phyloP scores from a whole-genome alignment of 37 sponge, comb jelly and placozoan species.

The Crambe crambe region DNA sequence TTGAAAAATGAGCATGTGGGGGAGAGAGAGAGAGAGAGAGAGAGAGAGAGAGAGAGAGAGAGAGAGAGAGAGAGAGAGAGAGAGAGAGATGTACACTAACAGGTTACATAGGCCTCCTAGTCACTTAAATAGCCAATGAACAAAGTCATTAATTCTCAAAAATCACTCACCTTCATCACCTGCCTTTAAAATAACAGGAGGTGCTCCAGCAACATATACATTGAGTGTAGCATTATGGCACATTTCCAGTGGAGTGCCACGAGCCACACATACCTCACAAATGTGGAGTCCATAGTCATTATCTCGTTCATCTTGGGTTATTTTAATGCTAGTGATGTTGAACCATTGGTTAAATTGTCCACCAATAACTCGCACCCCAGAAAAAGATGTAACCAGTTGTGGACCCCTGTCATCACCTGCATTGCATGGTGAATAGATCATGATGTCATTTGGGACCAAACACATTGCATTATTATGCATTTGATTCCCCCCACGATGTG shows the following conservation, averaged over 20 bases:
- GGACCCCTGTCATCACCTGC: too few species aligned
- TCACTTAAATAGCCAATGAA: too few species aligned
- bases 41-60: too few species aligned
- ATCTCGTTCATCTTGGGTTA: not conserved
- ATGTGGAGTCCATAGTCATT: slow-evolving; percentile 8
- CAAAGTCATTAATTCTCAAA: not conserved
- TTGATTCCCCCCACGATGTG: too few species aligned
- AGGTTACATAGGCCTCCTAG: too few species aligned
- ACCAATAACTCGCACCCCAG: slow-evolving; percentile 1
- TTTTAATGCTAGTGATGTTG: slow-evolving; percentile 19
- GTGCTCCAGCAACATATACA: not conserved
- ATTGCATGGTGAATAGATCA: too few species aligned
- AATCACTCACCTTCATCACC: not conserved
- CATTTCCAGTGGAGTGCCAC: not conserved
- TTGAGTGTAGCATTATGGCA: not conserved
- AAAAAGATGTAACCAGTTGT: not conserved
- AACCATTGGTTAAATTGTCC: slow-evolving; percentile 17
- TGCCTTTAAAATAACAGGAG: not conserved
- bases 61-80: too few species aligned
- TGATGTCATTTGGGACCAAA: too few species aligned
- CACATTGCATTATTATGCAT: too few species aligned
- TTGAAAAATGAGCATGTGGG: too few species aligned
- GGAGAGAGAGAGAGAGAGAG: too few species aligned
- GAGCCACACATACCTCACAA: slow-evolving; percentile 25
- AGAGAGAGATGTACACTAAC: too few species aligned